Evolutionary conservation across 2,113 vertebrate genomes (phyloP), one percentile per base, ranked within the genome.

Genomic region (Cynoglossus semilaevis): DNA sequence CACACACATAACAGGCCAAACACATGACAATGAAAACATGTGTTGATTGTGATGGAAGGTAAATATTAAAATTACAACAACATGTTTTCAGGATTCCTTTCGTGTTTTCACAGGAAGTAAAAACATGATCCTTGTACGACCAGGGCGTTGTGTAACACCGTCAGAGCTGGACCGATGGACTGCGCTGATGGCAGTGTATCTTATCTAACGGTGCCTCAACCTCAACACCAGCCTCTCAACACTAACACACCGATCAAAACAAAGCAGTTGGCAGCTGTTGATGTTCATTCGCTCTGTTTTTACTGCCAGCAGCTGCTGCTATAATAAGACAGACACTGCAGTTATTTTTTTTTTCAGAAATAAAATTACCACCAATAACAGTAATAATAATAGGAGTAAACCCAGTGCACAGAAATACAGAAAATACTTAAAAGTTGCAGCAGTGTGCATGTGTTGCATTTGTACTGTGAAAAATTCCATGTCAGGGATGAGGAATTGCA

Each of bases 1-100:
- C 17, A 41, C 41, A 63, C 13, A 44, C 8, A 47, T n/a, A n/a
- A n/a, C n/a, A 29, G 22, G 6, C 22, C 9, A 44, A 43, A 19
- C 12, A 40, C 15, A 8, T 5, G 11, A 38, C 13, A 8, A 45
- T 3, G 17, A 49, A 37, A 74, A 67, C 51, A 54, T 14, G 14
- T 17, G 45, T 55, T 55, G 42, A 55, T 51, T 48, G 52, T 9
- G 8, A n/a, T 50, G 38, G 29, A 37, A 15, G 8, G 72, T 67
- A 60, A 63, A 68, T 10, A 46, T 70, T 46, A 59, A 41, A 46
- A 19, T 64, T 50, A 63, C 35, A 58, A 80, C 58, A 72, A 68
- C 78, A 72, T 84, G 76, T 84, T 80, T 81, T 73, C 63, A 63
- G n/a, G n/a, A 59, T 54, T 50, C 41, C n/a, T 35, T 38, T 9